phyloP scores from a whole-genome alignment of 2,888 invertebrate genomes.

The Andrena trimmerana region DNA sequence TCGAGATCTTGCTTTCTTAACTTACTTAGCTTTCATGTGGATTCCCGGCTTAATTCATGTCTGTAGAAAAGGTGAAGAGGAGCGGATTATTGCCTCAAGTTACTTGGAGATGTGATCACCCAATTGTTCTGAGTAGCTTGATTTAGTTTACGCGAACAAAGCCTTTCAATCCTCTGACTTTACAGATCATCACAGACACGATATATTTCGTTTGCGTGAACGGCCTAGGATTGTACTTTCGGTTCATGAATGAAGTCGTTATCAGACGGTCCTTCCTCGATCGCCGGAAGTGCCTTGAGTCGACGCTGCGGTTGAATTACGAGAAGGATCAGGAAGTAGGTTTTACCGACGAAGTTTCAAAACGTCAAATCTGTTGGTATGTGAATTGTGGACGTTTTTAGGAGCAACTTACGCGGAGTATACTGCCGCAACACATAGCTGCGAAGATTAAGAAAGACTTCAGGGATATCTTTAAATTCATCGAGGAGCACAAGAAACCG shows the following conservation, averaged over 20 bases:
- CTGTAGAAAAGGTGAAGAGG: no score
- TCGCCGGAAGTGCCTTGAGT: constrained; percentile 93
- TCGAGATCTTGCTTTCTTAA: no score
- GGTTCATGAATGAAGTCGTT: constrained; percentile 95
- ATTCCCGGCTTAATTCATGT: no score
- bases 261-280: constrained; percentile 95
- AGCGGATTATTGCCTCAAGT: no score
- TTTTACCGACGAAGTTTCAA: neutral
- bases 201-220: constrained; percentile 92
- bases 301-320: constrained; percentile 92
- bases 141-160: neutral
- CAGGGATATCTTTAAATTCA: constrained; percentile 84
- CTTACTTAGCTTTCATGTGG: no score
- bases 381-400: constrained; percentile 79
- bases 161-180: constrained; percentile 20
- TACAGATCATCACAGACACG: constrained; percentile 90
- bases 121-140: neutral
- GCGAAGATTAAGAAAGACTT: constrained; percentile 87
- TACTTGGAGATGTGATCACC: neutral
- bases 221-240: constrained; percentile 94
- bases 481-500: constrained; percentile 83
- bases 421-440: constrained; percentile 94
- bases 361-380: no score
- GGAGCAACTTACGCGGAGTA: constrained; percentile 94
- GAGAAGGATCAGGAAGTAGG: constrained; percentile 94